Evolutionary conservation across 2,888 invertebrate genomes (phyloP).

Genomic region (Drosophila putrida): DNA sequence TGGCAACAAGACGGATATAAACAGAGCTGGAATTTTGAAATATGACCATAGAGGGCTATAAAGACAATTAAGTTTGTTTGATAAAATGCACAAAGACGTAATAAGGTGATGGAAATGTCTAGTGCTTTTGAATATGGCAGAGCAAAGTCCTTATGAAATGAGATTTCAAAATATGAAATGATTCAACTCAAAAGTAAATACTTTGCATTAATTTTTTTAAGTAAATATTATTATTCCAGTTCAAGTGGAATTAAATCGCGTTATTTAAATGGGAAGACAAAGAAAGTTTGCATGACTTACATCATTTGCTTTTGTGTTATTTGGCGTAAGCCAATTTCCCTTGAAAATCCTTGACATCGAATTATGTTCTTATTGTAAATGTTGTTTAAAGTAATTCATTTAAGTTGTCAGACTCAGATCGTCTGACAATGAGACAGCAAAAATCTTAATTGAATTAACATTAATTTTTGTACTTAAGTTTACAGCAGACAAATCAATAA

Average conservation of each 20-base stretch:
- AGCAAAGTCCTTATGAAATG: background rate
- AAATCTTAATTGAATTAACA: background rate
- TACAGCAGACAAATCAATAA: background rate
- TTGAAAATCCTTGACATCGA: slow-evolving; percentile 5
- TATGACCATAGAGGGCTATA: slow-evolving; percentile 16
- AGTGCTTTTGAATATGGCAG: background rate
- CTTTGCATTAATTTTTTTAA: background rate
- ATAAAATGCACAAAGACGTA: slow-evolving; percentile 1
- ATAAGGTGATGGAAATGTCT: slow-evolving; percentile 4
- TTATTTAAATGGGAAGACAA: background rate
- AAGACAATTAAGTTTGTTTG: slow-evolving; percentile 6
- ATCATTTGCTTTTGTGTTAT: background rate
- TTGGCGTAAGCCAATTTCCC: slow-evolving; percentile 6
- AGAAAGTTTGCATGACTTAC: slow-evolving; percentile 1
- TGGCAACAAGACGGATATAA: background rate
- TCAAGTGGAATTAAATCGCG: slow-evolving; percentile 1
- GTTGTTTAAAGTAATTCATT: background rate
- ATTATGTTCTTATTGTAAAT: background rate
- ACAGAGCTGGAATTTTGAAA: slow-evolving; percentile 9
- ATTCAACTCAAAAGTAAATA: background rate
- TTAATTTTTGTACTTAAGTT: background rate
- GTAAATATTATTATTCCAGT: background rate
- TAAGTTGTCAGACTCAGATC: background rate
- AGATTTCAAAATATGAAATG: background rate
- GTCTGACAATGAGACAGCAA: no score